Base-by-base conservation (phyloP, 2,888 invertebrate species). In the Halictus ligatus region DNA sequence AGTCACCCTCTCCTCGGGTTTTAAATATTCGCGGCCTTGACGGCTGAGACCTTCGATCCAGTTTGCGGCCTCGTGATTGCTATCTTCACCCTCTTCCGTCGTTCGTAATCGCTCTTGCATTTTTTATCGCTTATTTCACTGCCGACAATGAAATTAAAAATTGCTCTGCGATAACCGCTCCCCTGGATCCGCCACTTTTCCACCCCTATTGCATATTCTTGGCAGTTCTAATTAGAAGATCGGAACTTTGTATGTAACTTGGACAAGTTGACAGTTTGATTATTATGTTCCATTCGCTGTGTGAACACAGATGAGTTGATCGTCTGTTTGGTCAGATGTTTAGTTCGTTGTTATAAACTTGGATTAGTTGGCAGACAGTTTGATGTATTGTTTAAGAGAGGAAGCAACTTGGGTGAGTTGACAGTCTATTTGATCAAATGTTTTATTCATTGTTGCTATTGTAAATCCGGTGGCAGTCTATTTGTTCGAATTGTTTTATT, bases 1-100 rank as follows among this genome's bases (percentile, higher is more conserved):
- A 75, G 40, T 71, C 71, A 71, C 18, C 46, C 54, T 54, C n/a
- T 75, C 74, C n/a, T 40, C 74, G 35, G 35, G 13, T 60, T 21
- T 75, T n/a, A 40, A 69, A 69, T 69, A 35, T 40, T 69, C 67
- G 40, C 43, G 69, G 40, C 69, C 69, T 69, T 69, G 69, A 40
- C 12, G 29, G 29, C 15, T 64, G 64, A 69, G 69, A 69, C 69
- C 69, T 69, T 40, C 43, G 72, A 43, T 25, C 46, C 72, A 13
- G 72, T 46, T 72, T 46, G 21, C 71, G n/a, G 21, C 25, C n/a
- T n/a, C 46, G 40, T 10, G 40, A 69, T 69, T 8, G 67, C 67
- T 43, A 40, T 69, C 43, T 54, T 54, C 54, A 1, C n/a, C 54
- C 54, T 54, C 54, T 21, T 10, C 21, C 54, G 10, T 21, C 54